Conservation (phyloP, 2,888 invertebrate genomes). For the Oscheius sp. region DNA sequence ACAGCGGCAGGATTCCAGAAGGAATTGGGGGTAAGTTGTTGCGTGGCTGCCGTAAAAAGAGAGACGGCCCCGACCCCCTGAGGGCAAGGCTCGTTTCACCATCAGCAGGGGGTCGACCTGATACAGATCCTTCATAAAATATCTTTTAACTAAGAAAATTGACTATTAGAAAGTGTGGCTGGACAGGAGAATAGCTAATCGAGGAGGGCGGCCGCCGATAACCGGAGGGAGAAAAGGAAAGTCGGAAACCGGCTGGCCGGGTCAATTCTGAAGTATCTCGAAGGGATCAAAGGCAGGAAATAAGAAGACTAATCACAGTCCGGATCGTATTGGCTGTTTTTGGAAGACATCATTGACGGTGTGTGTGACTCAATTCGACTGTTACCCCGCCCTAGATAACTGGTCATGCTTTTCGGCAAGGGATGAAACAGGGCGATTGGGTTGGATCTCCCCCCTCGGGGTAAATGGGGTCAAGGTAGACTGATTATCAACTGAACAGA, state of each 20-base stretch:
- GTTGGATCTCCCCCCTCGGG: slow-evolving; percentile 31
- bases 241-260: slow-evolving; percentile 15
- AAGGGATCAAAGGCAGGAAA: neutral
- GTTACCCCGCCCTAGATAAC: slow-evolving; percentile 10
- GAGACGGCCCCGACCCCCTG: slow-evolving; percentile 30
- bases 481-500: slow-evolving; percentile 26
- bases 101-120: slow-evolving; percentile 19
- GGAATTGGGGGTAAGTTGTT: neutral
- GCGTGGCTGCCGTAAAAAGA: slow-evolving; percentile 24
- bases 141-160: neutral
- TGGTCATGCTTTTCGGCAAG: neutral
- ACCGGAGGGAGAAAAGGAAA: slow-evolving; percentile 12
- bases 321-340: slow-evolving; percentile 17
- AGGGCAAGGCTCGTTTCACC: slow-evolving; percentile 7
- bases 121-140: no score
- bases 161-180: neutral
- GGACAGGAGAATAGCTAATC: slow-evolving; percentile 22
- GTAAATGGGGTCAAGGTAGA: slow-evolving; percentile 28
- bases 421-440: slow-evolving; percentile 17
- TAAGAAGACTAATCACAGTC: neutral
- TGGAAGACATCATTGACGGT: neutral
- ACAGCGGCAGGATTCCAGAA: no score
- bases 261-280: slow-evolving; percentile 3
- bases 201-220: slow-evolving; percentile 7
- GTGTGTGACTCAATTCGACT: no score